These are phyloP conservation scores for Cydia amplana DNA, from an alignment of 1,140 invertebrate species.

Conservation along the genomic window DNA sequence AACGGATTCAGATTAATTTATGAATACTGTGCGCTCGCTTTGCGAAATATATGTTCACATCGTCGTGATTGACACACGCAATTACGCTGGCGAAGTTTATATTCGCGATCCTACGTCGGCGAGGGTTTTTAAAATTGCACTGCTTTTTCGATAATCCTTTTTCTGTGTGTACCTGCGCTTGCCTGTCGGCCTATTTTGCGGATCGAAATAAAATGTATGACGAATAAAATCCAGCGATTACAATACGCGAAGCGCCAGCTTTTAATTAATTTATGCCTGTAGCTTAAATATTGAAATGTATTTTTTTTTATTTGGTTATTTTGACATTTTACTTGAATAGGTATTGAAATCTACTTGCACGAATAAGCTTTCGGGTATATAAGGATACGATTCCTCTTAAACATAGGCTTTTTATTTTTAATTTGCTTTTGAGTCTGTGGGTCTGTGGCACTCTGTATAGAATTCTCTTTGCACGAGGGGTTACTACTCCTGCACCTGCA, in stretches of 20 bases:
- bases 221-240: neutral
- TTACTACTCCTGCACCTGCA: too few relatives aligned
- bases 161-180: neutral
- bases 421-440: too few relatives aligned
- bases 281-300: too few relatives aligned
- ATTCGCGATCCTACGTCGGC: neutral
- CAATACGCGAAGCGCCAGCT: neutral
- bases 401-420: too few relatives aligned
- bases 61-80: neutral
- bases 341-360: too few relatives aligned
- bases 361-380: too few relatives aligned
- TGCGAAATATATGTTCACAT: neutral
- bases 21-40: neutral
- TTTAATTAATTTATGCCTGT: too few relatives aligned
- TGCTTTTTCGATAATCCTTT: neutral
- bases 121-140: constrained; percentile 1
- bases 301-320: too few relatives aligned
- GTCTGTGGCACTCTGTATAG: too few relatives aligned
- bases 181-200: neutral
- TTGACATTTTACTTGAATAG: too few relatives aligned
- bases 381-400: too few relatives aligned
- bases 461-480: too few relatives aligned
- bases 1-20: neutral
- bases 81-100: neutral
- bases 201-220: neutral